phyloP scores from a whole-genome alignment of 1,140 invertebrate genomes.

The Chlorops oryzae region DNA sequence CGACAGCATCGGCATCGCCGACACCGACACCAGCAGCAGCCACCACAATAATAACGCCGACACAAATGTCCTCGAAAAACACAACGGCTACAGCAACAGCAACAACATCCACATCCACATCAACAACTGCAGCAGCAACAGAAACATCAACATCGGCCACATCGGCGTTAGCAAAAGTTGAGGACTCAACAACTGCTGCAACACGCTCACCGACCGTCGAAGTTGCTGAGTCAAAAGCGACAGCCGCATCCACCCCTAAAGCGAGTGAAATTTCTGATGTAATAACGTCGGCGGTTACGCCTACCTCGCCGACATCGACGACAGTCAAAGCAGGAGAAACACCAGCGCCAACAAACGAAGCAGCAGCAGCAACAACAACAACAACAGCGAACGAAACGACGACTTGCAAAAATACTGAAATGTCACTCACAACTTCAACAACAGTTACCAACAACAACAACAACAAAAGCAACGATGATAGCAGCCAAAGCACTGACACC shows the following conservation, averaged over 20 bases:
- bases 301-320: neutral
- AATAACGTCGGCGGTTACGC: constrained; percentile 36
- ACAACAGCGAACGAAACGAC: constrained; percentile 4
- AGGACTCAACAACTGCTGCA: neutral
- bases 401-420: neutral
- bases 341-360: neutral
- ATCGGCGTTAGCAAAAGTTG: neutral
- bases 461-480: neutral
- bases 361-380: neutral
- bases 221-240: too few relatives aligned
- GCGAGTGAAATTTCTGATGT: constrained; percentile 25
- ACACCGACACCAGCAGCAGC: neutral
- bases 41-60: neutral
- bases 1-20: neutral
- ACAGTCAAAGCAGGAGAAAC: neutral
- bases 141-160: neutral
- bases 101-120: constrained; percentile 8
- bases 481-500: neutral
- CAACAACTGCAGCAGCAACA: neutral
- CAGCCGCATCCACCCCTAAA: too few relatives aligned
- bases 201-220: too few relatives aligned
- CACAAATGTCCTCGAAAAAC: too few relatives aligned
- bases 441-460: constrained; percentile 4
- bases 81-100: too few relatives aligned
- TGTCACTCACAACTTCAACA: constrained; percentile 1